Evolutionary conservation across 2,113 vertebrate species (phyloP), one percentile per base, ranked within the genome.

Genomic region (Cervus canadensis): DNA sequence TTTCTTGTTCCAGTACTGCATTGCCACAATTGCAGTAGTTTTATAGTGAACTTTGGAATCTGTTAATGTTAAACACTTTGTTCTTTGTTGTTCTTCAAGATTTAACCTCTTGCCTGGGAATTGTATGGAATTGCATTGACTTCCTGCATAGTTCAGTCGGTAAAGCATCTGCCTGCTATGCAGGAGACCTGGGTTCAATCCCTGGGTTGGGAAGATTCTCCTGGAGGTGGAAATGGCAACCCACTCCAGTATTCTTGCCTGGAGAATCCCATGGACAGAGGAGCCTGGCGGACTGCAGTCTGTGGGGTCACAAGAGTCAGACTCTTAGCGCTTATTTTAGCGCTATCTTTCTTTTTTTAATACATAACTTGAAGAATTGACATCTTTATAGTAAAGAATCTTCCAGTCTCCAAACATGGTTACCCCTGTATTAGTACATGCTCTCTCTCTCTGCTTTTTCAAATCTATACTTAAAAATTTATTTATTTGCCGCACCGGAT

Each of bases 81-180:
- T 71, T 92, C 57, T 94, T 87, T 60, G 71, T n/a, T 94, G 57
- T 94, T 76, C 76, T 93, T 94, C 56, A 82, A 81, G 40, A 74
- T 60, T 95, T 89, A 91, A 28, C 45, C 28, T 87, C 64, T 84
- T 23, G 81, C 36, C 16, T 94, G 50, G 36, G 28, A 90, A 93
- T 91, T 92, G 36, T 82, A 64, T 95, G 64, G 67, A 74, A 85
- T 82, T 89, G n/a, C 23, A 11, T 28, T 59, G 86, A 95, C 62
- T 90, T 54, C n/a, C 67, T 71, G n/a, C 5, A 1, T 40, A 40
- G 67, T 36, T 23, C 67, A 71, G 67, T 71, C 10, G 3, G 67
- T 40, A 56, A 56, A 56, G 54, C 7, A 2, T 67, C 33, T n/a
- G n/a, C 19, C n/a, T 10, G 36, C 21, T 23, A 40, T 71, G 36